A percentile compares a stretch with the other conserved stretches of the same genome.
phyloP scores from a whole-genome alignment of 2,113 vertebrate genomes.

The Poeciliopsis prolifica region DNA sequence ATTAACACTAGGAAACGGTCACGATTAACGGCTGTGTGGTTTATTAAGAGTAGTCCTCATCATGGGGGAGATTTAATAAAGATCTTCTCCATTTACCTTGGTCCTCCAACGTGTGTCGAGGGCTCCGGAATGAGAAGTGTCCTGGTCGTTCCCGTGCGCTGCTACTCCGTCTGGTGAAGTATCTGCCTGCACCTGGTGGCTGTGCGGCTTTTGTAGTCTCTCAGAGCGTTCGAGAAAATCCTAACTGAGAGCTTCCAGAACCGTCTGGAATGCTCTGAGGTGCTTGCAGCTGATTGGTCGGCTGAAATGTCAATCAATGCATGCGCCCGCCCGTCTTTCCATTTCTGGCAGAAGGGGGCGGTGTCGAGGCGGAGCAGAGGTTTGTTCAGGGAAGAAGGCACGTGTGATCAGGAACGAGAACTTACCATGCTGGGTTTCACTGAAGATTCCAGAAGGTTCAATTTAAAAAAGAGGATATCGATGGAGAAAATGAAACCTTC shows the following conservation, averaged over 20 bases:
- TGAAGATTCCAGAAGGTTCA: constrained; percentile 50
- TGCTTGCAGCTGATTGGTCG: constrained; percentile 24
- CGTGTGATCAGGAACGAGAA: neutral
- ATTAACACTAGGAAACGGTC: neutral
- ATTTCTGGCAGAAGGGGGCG: constrained; percentile 10
- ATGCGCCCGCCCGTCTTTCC: neutral
- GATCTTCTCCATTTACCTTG: constrained; percentile 49
- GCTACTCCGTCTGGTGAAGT: accelerated
- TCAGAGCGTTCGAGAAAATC: constrained; percentile 69
- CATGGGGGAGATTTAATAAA: neutral
- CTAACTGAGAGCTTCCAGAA: constrained; percentile 67
- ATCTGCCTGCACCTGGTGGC: accelerated
- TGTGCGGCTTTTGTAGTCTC: constrained; percentile 43
- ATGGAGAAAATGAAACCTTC: neutral
- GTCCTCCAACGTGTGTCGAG: neutral
- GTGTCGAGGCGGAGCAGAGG: neutral
- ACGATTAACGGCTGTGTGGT: neutral
- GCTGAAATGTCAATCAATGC: constrained; percentile 44
- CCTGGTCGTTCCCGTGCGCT: accelerated
- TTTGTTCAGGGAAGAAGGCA: neutral
- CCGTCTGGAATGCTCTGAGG: constrained; percentile 71
- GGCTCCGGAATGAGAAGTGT: neutral
- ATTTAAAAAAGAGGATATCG: neutral
- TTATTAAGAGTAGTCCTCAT: no score
- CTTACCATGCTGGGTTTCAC: neutral